Percentiles rank a stretch among this genome's conserved stretches.
These are phyloP conservation scores for Fulica atra DNA, from an alignment of 2,113 vertebrate genomes.

Conservation along the genomic window DNA sequence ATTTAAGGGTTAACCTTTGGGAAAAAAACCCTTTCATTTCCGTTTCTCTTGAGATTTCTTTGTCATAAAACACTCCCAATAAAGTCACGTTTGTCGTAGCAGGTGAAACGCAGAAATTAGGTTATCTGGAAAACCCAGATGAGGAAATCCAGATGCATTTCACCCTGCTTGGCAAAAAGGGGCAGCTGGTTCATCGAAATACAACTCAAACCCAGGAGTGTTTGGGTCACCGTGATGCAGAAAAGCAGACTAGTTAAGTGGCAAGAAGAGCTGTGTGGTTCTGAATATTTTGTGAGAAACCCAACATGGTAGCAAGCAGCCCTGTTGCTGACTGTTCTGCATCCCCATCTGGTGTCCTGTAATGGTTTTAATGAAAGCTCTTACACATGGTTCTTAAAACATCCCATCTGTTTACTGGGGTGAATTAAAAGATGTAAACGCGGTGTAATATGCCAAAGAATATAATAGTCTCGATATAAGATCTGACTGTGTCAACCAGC, in stretches of 20 bases:
- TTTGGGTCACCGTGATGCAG: background rate
- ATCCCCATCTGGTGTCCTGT: slow-evolving; percentile 62
- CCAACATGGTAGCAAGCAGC: slow-evolving; percentile 62
- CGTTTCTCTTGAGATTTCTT: background rate
- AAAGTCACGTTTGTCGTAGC: background rate
- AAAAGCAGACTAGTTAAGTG: background rate
- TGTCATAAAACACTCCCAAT: background rate
- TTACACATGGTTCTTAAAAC: slow-evolving; percentile 60
- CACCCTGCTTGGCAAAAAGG: background rate
- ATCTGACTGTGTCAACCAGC: slow-evolving; percentile 69
- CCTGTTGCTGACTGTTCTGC: slow-evolving; percentile 37
- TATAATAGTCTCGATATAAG: slow-evolving; percentile 72
- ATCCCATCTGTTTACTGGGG: slow-evolving; percentile 65
- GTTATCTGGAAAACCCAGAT: background rate
- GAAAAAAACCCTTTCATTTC: background rate
- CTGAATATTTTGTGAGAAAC: background rate
- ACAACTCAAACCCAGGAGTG: background rate
- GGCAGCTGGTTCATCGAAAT: background rate
- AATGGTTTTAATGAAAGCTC: slow-evolving; percentile 64
- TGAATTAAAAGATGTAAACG: slow-evolving; percentile 76
- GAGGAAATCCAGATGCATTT: background rate
- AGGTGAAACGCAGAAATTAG: background rate
- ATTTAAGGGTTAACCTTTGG: background rate
- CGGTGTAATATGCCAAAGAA: slow-evolving; percentile 73
- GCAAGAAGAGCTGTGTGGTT: background rate